These are phyloP conservation scores for Mergus octosetaceus DNA, from an alignment of 2,797 vertebrate genomes.

Conservation along the genomic window DNA sequence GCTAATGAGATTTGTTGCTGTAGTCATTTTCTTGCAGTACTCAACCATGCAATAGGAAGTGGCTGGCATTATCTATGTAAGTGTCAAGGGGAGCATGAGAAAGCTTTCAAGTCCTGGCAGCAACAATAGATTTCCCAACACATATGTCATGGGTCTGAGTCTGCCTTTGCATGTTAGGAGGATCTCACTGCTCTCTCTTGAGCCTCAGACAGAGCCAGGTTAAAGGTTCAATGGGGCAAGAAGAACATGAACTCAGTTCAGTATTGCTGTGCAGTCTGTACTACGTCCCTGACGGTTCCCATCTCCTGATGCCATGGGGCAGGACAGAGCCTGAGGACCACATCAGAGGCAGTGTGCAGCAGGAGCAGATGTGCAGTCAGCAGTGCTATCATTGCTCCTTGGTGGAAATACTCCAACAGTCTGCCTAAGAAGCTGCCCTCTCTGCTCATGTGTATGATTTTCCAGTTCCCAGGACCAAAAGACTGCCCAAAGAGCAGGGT, in stretches of 20 bases:
- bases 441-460: accelerated
- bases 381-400: accelerated
- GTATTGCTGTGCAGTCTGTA: accelerated
- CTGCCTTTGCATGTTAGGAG: background rate
- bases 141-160: background rate
- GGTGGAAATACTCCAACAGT: background rate
- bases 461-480: background rate
- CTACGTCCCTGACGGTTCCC: background rate
- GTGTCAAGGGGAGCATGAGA: accelerated
- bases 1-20: background rate
- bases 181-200: accelerated
- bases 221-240: background rate
- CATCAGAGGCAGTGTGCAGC: accelerated
- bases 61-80: background rate
- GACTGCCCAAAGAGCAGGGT: background rate
- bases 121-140: background rate
- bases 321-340: background rate
- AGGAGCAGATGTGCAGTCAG: background rate
- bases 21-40: background rate
- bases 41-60: background rate
- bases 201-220: background rate
- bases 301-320: accelerated
- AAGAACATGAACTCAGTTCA: background rate
- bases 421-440: background rate
- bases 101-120: background rate